Base-by-base conservation (phyloP, 2,888 invertebrate species). In the Cryptophagus acutangulus region DNA sequence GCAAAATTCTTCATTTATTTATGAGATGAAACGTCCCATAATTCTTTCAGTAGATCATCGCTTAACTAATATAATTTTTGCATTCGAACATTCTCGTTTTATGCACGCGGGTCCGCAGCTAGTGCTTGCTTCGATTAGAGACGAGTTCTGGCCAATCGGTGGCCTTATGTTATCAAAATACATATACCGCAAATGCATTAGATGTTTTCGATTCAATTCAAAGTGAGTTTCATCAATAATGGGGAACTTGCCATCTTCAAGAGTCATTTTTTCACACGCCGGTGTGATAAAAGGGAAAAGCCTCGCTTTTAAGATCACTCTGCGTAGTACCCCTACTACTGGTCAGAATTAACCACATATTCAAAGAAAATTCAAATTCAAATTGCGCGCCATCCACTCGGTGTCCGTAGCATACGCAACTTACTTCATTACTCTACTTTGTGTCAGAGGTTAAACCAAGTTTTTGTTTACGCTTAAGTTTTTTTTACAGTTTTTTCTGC, bases 171-270 rank as follows among this genome's bases (percentile, higher is more conserved):
- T 33, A 14, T n/a, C 13, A 4, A 26, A 30, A 5, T 4, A 28
- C 2, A 29, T 36, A 3, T 28, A 29, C 13, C 26, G 14, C 2
- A 20, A 36, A 2, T 40, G 40, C 15, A 14, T 36, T 9, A 33
- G 2, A 18, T 40, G 30, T 24, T 25, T 33, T 2, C 17, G 5
- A 18, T 24, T 30, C 12, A 20, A 33, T 33, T 18, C 38, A 17
- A 38, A 14, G 14, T 10, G 15, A n/a, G 10, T 13, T 14, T n/a
- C 12, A 9, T 28, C 15, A 10, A 3, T 33, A 29, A 40, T 40
- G 41, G 41, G 30, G n/a, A 40, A 40, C 15, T 36, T 40, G 20
- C 36, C 36, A n/a, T n/a, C n/a, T n/a, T n/a, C n/a, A n/a, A n/a
- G n/a, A n/a, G n/a, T n/a, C n/a, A n/a, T n/a, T n/a, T n/a, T n/a